A percentile compares a stretch with the other conserved stretches of the same genome.
These are phyloP conservation scores for Recurvirostra avosetta DNA, from an alignment of 2,113 vertebrate genomes.

Conservation along the genomic window DNA sequence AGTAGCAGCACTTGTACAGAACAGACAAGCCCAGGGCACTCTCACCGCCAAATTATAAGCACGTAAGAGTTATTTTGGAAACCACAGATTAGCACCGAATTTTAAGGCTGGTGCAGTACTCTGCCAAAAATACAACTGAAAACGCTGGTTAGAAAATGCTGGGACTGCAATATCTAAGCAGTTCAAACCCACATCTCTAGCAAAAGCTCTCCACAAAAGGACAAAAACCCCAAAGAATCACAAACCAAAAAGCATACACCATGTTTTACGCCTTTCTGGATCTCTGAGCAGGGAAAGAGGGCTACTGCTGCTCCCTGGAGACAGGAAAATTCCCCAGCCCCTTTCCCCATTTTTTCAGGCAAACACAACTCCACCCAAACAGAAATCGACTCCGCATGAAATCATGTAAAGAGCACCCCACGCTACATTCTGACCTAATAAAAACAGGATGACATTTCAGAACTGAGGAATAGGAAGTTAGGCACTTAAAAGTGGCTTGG, in stretches of 20 bases:
- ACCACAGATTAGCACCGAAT: background rate
- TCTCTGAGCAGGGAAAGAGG: background rate
- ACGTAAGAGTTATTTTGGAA: background rate
- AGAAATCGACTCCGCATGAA: background rate
- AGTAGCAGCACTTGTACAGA: background rate
- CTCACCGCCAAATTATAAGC: background rate
- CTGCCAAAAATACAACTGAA: background rate
- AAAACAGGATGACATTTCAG: background rate
- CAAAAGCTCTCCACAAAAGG: background rate
- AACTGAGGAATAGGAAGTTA: background rate
- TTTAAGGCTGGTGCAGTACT: background rate
- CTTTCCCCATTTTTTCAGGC: background rate
- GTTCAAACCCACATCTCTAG: background rate
- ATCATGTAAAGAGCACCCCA: background rate
- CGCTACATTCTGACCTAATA: background rate
- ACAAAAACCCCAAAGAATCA: background rate
- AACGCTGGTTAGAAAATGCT: background rate
- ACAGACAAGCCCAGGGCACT: background rate
- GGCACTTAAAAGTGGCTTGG: constrained; percentile 41
- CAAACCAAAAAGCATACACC: background rate
- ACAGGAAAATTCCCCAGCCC: background rate
- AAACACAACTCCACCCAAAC: background rate
- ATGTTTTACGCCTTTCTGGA: background rate
- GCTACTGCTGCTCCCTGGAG: background rate
- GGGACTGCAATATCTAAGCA: background rate